Base-by-base conservation (phyloP, 2,113 vertebrate species). In the Dicaeum eximium region DNA sequence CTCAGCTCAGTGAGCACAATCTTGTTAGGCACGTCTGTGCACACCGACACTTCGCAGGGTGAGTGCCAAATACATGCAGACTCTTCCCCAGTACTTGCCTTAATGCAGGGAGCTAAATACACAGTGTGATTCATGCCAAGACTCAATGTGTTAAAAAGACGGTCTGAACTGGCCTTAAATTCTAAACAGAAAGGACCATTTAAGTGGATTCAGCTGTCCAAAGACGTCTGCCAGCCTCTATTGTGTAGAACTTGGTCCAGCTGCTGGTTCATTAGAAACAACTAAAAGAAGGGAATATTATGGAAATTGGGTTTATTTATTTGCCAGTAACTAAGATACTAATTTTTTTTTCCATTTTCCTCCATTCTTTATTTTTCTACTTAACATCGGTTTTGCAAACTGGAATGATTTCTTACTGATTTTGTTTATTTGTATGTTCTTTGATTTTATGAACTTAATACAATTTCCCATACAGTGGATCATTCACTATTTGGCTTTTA, bases 131-230 rank as follows among this genome's bases (percentile, higher is more conserved):
- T 92, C 85, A 44, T 11, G 42, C 79, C 82, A 88, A 65, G 45
- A 50, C 54, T 82, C 67, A 45, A n/a, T 25, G 91, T 96, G 94
- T 60, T 89, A 92, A 65, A 91, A 97, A 93, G 70, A 90, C 1
- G 64, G 72, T 77, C 93, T 88, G 80, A 93, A 58, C 87, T 80
- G 71, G 77, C 70, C 69, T 38, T 82, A 95, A 82, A 91, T 96
- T 93, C 78, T 62, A 11, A 86, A 66, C 12, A 51, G 90, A 95
- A 96, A 90, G 86, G 50, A 30, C 73, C 48, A 67, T 83, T 90
- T 94, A 93, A 96, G 91, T 95, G 80, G 93, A 82, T 84, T 97
- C 94, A 90, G 54, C 94, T 95, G 93, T 70, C 92, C 25, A 6
- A 72, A 80, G 91, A 93, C 0, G 7, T 86, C 73, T 89, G 86